phyloP scores from a whole-genome alignment of 2,797 vertebrate genomes.

The Avahi laniger region DNA sequence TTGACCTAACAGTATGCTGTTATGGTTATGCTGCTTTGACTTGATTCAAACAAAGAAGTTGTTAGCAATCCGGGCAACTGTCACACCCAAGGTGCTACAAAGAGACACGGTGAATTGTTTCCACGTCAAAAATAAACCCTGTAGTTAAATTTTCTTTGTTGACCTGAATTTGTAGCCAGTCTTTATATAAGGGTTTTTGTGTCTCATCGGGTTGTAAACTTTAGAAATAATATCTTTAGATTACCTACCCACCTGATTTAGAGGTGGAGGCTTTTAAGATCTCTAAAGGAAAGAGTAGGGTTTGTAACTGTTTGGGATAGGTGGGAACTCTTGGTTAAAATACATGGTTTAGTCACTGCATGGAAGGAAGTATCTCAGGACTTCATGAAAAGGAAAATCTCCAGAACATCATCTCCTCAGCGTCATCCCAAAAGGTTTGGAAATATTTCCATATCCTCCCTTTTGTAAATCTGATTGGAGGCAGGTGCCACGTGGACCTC shows the following conservation, averaged over 20 bases:
- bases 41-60: neutral
- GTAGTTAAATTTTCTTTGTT: neutral
- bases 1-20: neutral
- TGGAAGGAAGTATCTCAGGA: too few relatives aligned
- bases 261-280: neutral
- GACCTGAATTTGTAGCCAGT: neutral
- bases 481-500: neutral
- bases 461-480: neutral
- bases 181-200: neutral
- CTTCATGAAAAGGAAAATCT: neutral
- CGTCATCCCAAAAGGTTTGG: neutral
- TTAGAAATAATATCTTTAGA: neutral
- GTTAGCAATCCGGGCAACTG: neutral
- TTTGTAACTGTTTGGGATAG: neutral
- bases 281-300: neutral
- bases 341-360: neutral
- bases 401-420: neutral
- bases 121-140: neutral
- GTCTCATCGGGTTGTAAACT: neutral
- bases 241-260: neutral
- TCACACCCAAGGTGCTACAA: neutral
- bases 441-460: neutral
- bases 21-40: neutral
- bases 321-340: neutral
- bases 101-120: neutral